Conservation (phyloP, 2,888 invertebrate genomes). For the Sepiola atlantica region DNA sequence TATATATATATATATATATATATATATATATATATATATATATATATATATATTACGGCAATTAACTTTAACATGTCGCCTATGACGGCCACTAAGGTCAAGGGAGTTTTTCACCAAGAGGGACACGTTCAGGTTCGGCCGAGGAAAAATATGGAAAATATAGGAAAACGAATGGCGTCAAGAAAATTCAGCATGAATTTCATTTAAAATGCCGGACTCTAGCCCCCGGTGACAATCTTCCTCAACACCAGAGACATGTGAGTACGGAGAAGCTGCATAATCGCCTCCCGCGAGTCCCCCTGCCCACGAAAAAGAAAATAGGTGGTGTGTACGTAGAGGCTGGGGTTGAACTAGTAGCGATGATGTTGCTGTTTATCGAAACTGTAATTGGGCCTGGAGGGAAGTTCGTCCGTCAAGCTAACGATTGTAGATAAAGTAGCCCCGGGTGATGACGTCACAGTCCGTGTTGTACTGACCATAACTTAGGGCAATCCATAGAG, state of each 20-base stretch:
- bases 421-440: neutral
- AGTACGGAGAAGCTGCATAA: neutral
- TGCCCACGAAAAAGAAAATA: neutral
- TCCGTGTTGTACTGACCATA: constrained; percentile 19
- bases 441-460: neutral
- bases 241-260: neutral
- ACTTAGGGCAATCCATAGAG: neutral
- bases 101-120: neutral
- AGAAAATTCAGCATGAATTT: neutral
- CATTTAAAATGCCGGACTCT: neutral
- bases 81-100: neutral
- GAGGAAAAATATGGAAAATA: neutral
- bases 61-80: neutral
- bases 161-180: neutral
- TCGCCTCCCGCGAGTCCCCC: neutral
- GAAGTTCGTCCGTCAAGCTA: neutral
- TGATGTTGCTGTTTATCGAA: neutral
- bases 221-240: constrained; percentile 2
- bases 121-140: neutral
- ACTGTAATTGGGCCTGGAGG: constrained; percentile 12
- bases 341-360: neutral
- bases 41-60: neutral
- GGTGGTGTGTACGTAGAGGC: neutral
- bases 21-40: too few relatives aligned
- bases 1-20: too few relatives aligned